A percentile compares a stretch with the other conserved stretches of the same genome.
These are phyloP conservation scores for Habrosyne pyritoides DNA, from an alignment of 2,888 invertebrate genomes.

Conservation along the genomic window DNA sequence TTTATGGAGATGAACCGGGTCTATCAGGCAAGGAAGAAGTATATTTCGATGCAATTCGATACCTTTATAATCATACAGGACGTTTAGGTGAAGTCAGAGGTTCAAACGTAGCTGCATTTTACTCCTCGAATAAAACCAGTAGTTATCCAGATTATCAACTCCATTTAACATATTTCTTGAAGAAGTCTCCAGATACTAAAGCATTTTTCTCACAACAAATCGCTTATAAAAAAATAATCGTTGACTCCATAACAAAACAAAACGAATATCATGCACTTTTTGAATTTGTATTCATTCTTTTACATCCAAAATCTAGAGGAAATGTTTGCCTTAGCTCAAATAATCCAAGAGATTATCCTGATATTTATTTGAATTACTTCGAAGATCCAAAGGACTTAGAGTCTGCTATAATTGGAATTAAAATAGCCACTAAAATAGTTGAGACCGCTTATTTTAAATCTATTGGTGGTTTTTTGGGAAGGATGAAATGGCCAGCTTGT, in stretches of 20 bases:
- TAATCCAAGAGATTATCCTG: slow-evolving; percentile 83
- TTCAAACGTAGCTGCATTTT: slow-evolving; percentile 86
- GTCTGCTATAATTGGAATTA: slow-evolving; percentile 47
- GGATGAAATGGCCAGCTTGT: slow-evolving; percentile 48
- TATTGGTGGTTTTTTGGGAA: slow-evolving; percentile 41
- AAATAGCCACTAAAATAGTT: slow-evolving; percentile 47
- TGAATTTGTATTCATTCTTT: slow-evolving; percentile 42
- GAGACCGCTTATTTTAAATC: slow-evolving; percentile 41
- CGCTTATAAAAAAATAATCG: slow-evolving; percentile 14
- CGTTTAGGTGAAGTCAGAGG: slow-evolving; percentile 65
- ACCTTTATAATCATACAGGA: slow-evolving; percentile 59
- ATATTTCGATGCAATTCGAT: slow-evolving; percentile 34
- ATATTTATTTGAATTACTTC: slow-evolving; percentile 86
- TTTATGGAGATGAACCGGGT: slow-evolving; percentile 35
- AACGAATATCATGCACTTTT: slow-evolving; percentile 30
- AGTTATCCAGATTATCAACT: slow-evolving; percentile 32
- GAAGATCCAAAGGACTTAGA: slow-evolving; percentile 78
- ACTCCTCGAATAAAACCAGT: slow-evolving; percentile 60
- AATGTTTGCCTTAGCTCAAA: slow-evolving; percentile 78
- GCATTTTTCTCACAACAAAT: slow-evolving; percentile 24
- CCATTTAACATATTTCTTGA: slow-evolving; percentile 35
- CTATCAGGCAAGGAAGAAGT: slow-evolving; percentile 31
- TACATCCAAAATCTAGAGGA: slow-evolving; percentile 77
- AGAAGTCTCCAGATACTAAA: slow-evolving; percentile 30
- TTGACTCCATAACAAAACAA: not conserved